These are phyloP conservation scores for Struthidea cinerea DNA, from an alignment of 2,113 vertebrate genomes.

Conservation along the genomic window DNA sequence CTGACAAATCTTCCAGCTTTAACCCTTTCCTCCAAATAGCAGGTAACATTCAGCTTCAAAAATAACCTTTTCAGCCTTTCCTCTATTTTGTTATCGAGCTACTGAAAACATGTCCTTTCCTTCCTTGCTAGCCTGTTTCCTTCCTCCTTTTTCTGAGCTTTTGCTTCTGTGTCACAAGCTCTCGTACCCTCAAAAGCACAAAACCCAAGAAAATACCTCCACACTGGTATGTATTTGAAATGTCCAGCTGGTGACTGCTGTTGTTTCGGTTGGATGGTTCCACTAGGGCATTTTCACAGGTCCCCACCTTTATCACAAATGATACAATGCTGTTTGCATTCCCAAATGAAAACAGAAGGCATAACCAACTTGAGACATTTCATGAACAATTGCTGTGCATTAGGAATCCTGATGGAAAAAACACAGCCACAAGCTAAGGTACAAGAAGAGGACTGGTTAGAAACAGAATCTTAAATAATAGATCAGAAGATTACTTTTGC, in stretches of 20 bases:
- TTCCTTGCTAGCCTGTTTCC: background rate
- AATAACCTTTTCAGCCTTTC: background rate
- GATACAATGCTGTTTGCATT: background rate
- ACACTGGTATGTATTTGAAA: background rate
- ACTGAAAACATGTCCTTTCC: background rate
- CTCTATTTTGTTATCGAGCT: background rate
- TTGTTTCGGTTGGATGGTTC: background rate
- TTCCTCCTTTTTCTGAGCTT: background rate
- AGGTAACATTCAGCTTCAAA: background rate
- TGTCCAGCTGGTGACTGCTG: background rate
- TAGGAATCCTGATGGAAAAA: slow-evolving; percentile 52
- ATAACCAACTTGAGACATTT: background rate
- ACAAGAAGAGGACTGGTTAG: slow-evolving; percentile 1
- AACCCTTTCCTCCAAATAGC: background rate
- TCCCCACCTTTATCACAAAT: background rate
- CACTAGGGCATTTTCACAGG: background rate
- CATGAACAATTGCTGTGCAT: background rate
- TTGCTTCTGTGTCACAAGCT: background rate
- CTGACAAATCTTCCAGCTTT: background rate
- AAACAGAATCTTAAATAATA: background rate
- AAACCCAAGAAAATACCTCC: background rate
- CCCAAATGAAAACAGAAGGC: background rate
- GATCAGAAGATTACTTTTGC: background rate
- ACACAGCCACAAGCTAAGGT: slow-evolving; percentile 33
- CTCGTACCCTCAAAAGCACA: background rate